These are phyloP conservation scores for Aphelocoma coerulescens DNA, from an alignment of 2,113 vertebrate species.

Conservation along the genomic window DNA sequence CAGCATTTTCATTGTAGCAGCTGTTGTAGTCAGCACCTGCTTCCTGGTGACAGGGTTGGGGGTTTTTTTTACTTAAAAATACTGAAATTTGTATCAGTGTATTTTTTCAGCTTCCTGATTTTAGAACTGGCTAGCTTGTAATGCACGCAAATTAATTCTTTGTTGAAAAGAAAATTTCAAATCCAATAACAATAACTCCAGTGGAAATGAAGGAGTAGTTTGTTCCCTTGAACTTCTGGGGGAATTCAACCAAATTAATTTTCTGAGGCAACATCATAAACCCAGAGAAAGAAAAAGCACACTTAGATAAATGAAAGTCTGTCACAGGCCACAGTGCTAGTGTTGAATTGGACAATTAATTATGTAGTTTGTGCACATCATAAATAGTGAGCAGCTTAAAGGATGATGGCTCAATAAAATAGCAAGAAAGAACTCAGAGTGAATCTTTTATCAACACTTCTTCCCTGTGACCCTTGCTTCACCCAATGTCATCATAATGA, in stretches of 20 bases:
- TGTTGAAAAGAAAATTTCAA: conserved; percentile 44
- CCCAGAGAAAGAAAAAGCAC: not conserved
- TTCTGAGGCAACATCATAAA: conserved; percentile 25
- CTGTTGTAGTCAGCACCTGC: not conserved
- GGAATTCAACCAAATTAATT: conserved; percentile 50
- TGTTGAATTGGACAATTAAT: conserved; percentile 45
- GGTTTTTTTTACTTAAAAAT: not conserved
- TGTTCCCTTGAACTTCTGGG: not conserved
- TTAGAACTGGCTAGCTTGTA: not conserved
- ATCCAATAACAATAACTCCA: conserved; percentile 24
- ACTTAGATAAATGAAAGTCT: conserved; percentile 33
- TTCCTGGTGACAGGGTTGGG: not conserved
- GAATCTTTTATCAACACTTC: conserved; percentile 8
- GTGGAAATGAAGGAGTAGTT: conserved; percentile 12
- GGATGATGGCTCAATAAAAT: conserved; percentile 35
- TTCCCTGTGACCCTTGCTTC: not conserved
- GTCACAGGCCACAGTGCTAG: conserved; percentile 20
- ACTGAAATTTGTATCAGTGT: not conserved
- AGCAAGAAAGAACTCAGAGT: not conserved
- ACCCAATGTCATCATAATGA: not conserved
- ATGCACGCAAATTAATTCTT: conserved; percentile 45
- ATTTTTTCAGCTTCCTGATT: not conserved
- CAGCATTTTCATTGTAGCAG: not conserved
- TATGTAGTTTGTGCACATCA: conserved; percentile 39
- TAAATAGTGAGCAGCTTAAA: conserved; percentile 29